phyloP scores from a whole-genome alignment of 2,888 invertebrate species.

The Melanargia galathea region DNA sequence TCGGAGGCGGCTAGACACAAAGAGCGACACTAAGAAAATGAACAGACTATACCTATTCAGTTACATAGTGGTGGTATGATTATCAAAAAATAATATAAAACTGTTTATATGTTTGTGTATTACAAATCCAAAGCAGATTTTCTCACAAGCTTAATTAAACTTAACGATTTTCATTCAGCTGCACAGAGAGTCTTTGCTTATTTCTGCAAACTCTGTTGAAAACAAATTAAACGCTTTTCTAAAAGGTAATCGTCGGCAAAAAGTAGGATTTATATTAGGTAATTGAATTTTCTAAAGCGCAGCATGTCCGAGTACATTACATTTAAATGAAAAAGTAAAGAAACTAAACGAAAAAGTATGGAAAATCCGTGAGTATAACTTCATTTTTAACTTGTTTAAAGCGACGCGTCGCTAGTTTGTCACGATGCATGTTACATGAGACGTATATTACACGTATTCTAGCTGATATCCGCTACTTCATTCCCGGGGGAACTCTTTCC shows the following conservation, averaged over 20 bases:
- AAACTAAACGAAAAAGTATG: slow-evolving; percentile 5
- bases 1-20: no score
- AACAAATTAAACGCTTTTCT: slow-evolving; percentile 20
- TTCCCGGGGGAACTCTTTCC: no score
- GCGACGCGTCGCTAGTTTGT: no score
- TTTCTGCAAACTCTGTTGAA: slow-evolving; percentile 13
- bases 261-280: slow-evolving; percentile 11
- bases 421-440: no score
- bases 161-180: slow-evolving; percentile 22
- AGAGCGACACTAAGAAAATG: no score
- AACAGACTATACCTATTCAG: no score
- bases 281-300: slow-evolving; percentile 9
- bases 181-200: slow-evolving; percentile 14
- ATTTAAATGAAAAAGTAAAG: no score
- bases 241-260: slow-evolving; percentile 15
- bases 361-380: neutral
- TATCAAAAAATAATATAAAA: slow-evolving; percentile 6
- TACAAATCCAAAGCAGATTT: slow-evolving; percentile 14
- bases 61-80: no score
- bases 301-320: neutral
- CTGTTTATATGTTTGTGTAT: no score
- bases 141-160: slow-evolving; percentile 19
- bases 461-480: no score
- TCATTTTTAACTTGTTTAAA: neutral
- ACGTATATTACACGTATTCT: no score